These are phyloP conservation scores for Fragum whitleyi DNA, from an alignment of 2,888 invertebrate genomes.

Conservation along the genomic window DNA sequence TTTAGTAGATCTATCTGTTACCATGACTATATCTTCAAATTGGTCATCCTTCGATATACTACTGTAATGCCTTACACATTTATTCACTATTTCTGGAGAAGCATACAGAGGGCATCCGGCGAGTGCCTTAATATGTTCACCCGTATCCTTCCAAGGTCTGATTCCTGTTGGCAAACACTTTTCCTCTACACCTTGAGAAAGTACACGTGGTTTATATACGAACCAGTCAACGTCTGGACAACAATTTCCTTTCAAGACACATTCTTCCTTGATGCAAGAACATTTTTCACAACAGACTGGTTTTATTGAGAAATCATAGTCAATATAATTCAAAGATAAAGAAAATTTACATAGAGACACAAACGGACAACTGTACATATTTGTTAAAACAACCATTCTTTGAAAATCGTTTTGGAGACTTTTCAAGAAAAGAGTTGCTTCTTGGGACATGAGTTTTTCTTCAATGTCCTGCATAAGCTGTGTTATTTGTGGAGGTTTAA, in stretches of 20 bases:
- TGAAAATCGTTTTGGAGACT: constrained; percentile 2
- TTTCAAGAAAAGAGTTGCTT: neutral
- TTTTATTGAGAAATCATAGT: neutral
- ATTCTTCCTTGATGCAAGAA: neutral
- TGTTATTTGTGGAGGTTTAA: neutral
- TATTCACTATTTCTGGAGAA: neutral
- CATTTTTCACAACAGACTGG: neutral
- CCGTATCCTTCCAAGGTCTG: neutral
- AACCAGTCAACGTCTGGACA: constrained; percentile 20
- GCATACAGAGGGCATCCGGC: neutral
- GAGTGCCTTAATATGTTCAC: neutral
- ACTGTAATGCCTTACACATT: neutral
- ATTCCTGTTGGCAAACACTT: neutral
- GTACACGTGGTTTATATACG: neutral
- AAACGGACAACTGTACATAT: constrained; percentile 1
- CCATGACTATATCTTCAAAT: neutral
- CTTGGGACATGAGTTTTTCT: neutral
- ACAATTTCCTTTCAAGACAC: neutral
- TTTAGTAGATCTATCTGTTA: neutral
- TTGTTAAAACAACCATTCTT: neutral
- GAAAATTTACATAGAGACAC: constrained; percentile 3
- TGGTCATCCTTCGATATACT: neutral
- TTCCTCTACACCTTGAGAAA: neutral
- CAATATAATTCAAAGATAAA: neutral
- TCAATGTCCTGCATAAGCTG: neutral